Evolutionary conservation across 2,797 vertebrate species (phyloP).

Genomic region (Chiloscyllium punctatum): DNA sequence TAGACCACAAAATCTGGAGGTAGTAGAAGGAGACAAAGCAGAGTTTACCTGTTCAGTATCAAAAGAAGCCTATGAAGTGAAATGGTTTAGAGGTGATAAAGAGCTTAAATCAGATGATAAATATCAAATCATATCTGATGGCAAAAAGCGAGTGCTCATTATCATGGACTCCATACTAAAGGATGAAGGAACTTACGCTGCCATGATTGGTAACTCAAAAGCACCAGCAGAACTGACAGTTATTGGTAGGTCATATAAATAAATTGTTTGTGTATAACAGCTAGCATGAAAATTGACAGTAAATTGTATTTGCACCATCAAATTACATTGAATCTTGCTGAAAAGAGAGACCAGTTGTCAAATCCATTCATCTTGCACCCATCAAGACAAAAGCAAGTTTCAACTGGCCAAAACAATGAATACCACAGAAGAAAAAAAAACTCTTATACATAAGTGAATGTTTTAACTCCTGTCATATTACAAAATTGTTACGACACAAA

Average conservation of each 20-base stretch:
- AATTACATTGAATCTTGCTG: not conserved
- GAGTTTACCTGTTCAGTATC: constrained; percentile 88
- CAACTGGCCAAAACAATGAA: not conserved
- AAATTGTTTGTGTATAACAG: not conserved
- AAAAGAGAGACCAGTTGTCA: not conserved
- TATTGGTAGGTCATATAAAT: constrained; percentile 65
- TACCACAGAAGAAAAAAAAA: not conserved
- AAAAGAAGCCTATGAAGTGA: constrained; percentile 79
- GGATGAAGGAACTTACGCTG: constrained; percentile 78
- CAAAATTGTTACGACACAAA: too few species aligned
- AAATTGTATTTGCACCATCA: not conserved
- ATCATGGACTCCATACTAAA: constrained; percentile 68
- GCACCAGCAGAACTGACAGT: constrained; percentile 78
- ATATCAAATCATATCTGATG: constrained; percentile 77
- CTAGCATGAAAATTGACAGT: not conserved
- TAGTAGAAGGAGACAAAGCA: constrained; percentile 84
- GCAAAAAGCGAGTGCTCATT: constrained; percentile 76
- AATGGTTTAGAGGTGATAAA: constrained; percentile 72
- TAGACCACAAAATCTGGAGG: constrained; percentile 78
- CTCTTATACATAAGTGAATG: too few species aligned
- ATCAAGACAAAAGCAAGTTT: not conserved
- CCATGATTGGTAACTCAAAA: constrained; percentile 74
- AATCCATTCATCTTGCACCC: not conserved
- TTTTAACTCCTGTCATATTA: not conserved
- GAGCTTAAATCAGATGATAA: constrained; percentile 76